Base-by-base conservation (phyloP, 2,888 invertebrate genomes). In the Pomacea canaliculata region DNA sequence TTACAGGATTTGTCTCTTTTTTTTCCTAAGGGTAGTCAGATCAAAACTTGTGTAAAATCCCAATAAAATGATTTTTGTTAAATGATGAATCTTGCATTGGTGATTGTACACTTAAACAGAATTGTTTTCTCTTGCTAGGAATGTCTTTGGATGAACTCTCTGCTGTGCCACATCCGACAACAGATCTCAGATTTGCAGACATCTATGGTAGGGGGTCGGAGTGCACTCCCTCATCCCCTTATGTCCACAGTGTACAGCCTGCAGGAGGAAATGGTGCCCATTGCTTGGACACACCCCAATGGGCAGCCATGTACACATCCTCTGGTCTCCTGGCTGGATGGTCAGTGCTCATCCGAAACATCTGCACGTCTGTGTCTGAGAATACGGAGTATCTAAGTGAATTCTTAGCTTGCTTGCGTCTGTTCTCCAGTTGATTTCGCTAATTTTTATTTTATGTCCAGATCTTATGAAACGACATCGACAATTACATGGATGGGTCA, bases 231-330 rank as follows among this genome's bases (percentile, higher is more conserved):
- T 7, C 74, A 73, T 19, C 74, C 78, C 51, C 85, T 87, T 16
- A 77, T 83, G 70, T 76, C 80, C n/a, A 83, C 86, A 5, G 86
- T 85, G 19, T 74, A 79, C 70, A 85, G 87, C 78, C 83, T 90
- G 65, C 86, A 86, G 78, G 85, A 86, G 69, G 89, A 90, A 70
- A 85, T 85, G 73, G 88, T 90, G 10, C 90, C 90, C 1, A 83
- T 87, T 16, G 83, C 86, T 23, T 90, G 90, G 90, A 81, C 88
- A 46, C 90, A 90, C 80, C 88, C 87, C 37, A 89, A 88, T 81
- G 84, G 85, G 67, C 88, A 88, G 79, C 89, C 90, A n/a, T 85
- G 86, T 78, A 88, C 88, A 13, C 89, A 90, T 80, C 86, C 87
- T 23, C 84, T 90, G 3, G 78, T 86, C 56, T 88, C 89, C 19